phyloP scores from a whole-genome alignment of 2,113 vertebrate genomes.

The Dissostichus mawsoni region DNA sequence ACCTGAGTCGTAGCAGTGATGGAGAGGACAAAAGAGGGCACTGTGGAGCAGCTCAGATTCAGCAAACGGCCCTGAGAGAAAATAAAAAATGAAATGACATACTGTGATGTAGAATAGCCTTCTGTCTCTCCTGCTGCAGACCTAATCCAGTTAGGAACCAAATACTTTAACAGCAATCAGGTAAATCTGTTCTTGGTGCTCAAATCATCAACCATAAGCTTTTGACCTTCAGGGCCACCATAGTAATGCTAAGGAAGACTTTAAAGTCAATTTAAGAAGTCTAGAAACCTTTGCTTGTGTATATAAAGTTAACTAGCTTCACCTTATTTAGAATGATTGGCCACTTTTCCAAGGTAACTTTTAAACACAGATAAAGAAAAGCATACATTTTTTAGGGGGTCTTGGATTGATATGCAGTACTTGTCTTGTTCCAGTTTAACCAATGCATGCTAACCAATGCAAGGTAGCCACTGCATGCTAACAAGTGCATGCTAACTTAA shows the following conservation, averaged over 20 bases:
- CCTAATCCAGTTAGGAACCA: neutral
- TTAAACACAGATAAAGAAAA: too few species aligned
- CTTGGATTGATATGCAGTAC: neutral
- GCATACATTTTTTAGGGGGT: neutral
- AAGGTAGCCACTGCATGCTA: neutral
- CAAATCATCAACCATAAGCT: too few species aligned
- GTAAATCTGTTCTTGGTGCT: neutral
- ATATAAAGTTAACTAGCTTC: too few species aligned
- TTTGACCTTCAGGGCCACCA: too few species aligned
- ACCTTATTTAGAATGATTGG: too few species aligned
- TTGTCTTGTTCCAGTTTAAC: neutral
- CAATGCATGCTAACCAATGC: neutral
- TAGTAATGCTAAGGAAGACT: too few species aligned
- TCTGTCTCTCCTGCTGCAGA: conserved; percentile 6
- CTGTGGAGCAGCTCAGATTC: conserved; percentile 96
- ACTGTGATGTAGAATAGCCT: neutral
- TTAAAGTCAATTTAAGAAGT: too few species aligned
- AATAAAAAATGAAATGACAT: conserved; percentile 7
- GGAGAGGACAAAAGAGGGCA: conserved; percentile 94
- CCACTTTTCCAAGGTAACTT: too few species aligned
- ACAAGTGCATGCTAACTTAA: neutral
- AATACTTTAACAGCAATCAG: neutral
- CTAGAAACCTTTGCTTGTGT: too few species aligned
- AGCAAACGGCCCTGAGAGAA: conserved; percentile 89
- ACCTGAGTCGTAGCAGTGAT: conserved; percentile 96